Percentiles rank a stretch among this genome's conserved stretches.
These are phyloP conservation scores for Syngnathus typhle DNA, from an alignment of 2,113 vertebrate genomes.

Conservation along the genomic window DNA sequence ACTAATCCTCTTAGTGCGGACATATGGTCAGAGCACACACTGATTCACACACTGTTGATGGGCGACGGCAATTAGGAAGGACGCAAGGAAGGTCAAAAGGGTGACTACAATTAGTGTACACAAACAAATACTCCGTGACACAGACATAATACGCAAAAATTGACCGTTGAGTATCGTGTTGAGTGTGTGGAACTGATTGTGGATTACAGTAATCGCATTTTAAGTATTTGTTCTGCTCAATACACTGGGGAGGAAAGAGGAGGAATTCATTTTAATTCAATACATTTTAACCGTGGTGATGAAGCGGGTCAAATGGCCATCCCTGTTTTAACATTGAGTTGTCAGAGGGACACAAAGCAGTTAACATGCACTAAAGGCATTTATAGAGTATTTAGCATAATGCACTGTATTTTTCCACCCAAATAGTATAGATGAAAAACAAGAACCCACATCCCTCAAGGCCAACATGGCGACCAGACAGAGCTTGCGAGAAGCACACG, in stretches of 20 bases:
- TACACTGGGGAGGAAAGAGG: background rate
- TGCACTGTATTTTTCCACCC: too few species aligned
- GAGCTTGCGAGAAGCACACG: conserved; percentile 20
- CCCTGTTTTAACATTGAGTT: too few species aligned
- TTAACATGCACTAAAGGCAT: too few species aligned
- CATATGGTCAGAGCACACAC: conserved; percentile 58
- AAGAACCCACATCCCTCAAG: conserved; percentile 38
- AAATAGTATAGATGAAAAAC: conserved; percentile 7
- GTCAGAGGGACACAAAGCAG: too few species aligned
- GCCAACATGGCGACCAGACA: conserved; percentile 26
- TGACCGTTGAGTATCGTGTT: background rate
- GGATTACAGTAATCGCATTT: too few species aligned
- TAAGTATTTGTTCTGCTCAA: too few species aligned
- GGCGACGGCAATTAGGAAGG: conserved; percentile 13
- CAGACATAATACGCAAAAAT: background rate
- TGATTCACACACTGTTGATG: conserved; percentile 48
- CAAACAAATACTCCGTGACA: background rate
- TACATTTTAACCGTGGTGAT: too few species aligned
- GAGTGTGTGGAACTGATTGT: background rate
- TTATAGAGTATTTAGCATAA: too few species aligned
- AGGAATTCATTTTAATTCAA: background rate
- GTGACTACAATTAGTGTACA: background rate
- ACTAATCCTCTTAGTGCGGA: conserved; percentile 66
- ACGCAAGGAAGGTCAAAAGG: conserved; percentile 1
- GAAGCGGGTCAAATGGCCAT: too few species aligned